phyloP scores from a whole-genome alignment of 2,113 vertebrate species.

The Myiopsitta monachus region DNA sequence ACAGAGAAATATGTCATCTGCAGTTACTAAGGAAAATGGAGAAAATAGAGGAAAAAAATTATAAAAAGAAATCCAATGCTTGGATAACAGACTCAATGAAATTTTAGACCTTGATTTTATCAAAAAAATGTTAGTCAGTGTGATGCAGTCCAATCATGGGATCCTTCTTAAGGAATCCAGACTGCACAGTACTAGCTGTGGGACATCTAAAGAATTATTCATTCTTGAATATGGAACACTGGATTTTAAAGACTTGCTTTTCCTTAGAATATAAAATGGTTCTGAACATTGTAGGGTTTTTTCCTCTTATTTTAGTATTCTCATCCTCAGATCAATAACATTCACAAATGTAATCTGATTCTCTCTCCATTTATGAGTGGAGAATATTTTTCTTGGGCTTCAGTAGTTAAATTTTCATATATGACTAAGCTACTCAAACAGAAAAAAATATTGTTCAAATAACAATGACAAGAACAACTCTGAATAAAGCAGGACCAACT shows the following conservation, averaged over 20 bases:
- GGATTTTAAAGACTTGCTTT: neutral
- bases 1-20: neutral
- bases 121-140: neutral
- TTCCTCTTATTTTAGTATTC: neutral
- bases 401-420: neutral
- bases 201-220: neutral
- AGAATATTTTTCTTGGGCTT: neutral
- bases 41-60: neutral
- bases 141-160: rapidly evolving
- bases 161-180: neutral
- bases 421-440: neutral
- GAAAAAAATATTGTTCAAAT: neutral
- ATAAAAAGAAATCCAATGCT: neutral
- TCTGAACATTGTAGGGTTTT: neutral
- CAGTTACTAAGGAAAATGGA: neutral
- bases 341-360: neutral
- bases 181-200: neutral
- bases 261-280: neutral
- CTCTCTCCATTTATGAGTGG: neutral
- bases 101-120: neutral
- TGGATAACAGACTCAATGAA: neutral
- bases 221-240: neutral
- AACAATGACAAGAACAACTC: neutral
- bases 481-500: neutral
- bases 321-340: neutral